These are phyloP conservation scores for Scaptomyza flava DNA, from an alignment of 2,888 invertebrate species.

Conservation along the genomic window DNA sequence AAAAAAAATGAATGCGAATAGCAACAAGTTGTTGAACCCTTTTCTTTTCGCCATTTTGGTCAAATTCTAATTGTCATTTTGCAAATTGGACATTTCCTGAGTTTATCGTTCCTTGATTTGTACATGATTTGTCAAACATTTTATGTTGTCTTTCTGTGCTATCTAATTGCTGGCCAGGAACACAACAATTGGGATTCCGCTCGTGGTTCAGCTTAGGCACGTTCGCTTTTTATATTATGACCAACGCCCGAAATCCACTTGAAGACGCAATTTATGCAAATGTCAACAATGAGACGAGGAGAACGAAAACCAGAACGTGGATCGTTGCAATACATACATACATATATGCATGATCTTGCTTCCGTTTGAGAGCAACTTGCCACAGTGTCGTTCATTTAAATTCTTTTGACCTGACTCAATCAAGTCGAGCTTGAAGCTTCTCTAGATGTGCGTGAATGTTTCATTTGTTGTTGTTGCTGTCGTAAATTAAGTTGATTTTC, in stretches of 20 bases:
- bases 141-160: slow-evolving; percentile 30
- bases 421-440: slow-evolving; percentile 70
- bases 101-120: slow-evolving; percentile 15
- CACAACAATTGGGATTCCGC: slow-evolving; percentile 31
- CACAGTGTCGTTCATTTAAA: slow-evolving; percentile 50
- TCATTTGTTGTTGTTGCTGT: slow-evolving; percentile 24
- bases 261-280: slow-evolving; percentile 72
- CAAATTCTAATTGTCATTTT: not conserved
- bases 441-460: slow-evolving; percentile 31
- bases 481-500: slow-evolving; percentile 67
- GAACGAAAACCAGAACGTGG: slow-evolving; percentile 10
- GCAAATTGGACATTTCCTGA: slow-evolving; percentile 45
- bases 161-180: slow-evolving; percentile 36
- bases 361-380: slow-evolving; percentile 45
- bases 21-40: slow-evolving; percentile 14
- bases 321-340: slow-evolving; percentile 15
- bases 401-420: slow-evolving; percentile 76
- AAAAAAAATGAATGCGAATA: too few species aligned
- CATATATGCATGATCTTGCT: slow-evolving; percentile 51
- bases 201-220: slow-evolving; percentile 34
- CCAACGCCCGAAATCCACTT: slow-evolving; percentile 46
- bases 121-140: slow-evolving; percentile 8
- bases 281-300: slow-evolving; percentile 32
- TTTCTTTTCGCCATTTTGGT: not conserved
- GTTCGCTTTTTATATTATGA: slow-evolving; percentile 23